These are phyloP conservation scores for Thalassophryne amazonica DNA, from an alignment of 2,797 vertebrate species.

Conservation along the genomic window DNA sequence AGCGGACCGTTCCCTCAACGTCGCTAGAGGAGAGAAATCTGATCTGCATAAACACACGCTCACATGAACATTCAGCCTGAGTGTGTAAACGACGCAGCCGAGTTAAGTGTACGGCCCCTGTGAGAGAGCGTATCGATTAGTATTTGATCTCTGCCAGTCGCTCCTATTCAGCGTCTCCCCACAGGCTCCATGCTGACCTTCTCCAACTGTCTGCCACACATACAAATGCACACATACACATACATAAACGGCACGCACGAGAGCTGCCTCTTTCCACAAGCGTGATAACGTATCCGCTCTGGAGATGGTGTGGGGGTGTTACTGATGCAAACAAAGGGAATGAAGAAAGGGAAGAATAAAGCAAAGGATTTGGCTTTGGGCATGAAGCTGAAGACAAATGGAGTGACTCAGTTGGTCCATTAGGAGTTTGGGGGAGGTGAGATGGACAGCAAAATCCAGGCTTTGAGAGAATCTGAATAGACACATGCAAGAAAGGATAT, in stretches of 20 bases:
- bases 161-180: constrained; percentile 50
- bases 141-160: constrained; percentile 73
- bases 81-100: constrained; percentile 58
- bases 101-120: constrained; percentile 41
- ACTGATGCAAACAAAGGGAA: constrained; percentile 25
- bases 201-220: constrained; percentile 40
- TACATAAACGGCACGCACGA: neutral
- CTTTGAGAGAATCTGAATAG: constrained; percentile 64
- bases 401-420: constrained; percentile 65
- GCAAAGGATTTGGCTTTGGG: constrained; percentile 62
- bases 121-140: constrained; percentile 64
- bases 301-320: constrained; percentile 48
- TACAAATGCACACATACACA: neutral
- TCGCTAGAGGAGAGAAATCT: constrained; percentile 41
- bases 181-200: constrained; percentile 63
- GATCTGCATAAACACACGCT: constrained; percentile 17
- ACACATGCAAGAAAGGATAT: constrained; percentile 50
- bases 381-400: constrained; percentile 65
- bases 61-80: neutral
- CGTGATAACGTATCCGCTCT: constrained; percentile 51
- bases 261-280: constrained; percentile 25
- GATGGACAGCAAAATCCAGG: constrained; percentile 54
- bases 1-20: constrained; percentile 25
- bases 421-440: constrained; percentile 40
- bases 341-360: constrained; percentile 33